These are phyloP conservation scores for Platycheirus albimanus DNA, from an alignment of 2,888 invertebrate species.

Conservation along the genomic window DNA sequence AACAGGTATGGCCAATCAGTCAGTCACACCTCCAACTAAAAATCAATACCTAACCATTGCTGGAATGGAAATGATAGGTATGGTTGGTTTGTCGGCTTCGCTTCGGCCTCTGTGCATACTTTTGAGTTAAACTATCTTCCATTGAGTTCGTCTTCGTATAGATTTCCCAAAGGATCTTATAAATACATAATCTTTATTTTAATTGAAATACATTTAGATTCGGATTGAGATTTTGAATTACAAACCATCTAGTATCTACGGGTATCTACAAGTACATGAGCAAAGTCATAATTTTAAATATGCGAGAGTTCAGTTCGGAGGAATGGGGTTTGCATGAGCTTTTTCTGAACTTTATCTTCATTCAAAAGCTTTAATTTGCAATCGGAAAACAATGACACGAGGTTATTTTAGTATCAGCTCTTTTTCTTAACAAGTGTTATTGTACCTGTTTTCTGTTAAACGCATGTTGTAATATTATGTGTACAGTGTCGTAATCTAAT, in stretches of 20 bases:
- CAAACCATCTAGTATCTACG: no score
- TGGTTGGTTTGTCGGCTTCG: no score
- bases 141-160: no score
- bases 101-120: no score
- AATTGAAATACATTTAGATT: no score
- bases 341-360: constrained; percentile 61
- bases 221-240: no score
- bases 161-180: no score
- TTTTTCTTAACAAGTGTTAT: constrained; percentile 60
- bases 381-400: constrained; percentile 70
- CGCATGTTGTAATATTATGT: constrained; percentile 41
- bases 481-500: constrained; percentile 39
- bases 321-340: constrained; percentile 52
- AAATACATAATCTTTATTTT: no score
- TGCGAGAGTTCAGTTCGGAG: constrained; percentile 27
- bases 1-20: background rate
- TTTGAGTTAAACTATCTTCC: no score
- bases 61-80: no score
- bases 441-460: constrained; percentile 51
- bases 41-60: constrained; percentile 26
- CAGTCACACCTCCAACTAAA: constrained; percentile 33
- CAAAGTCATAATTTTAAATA: constrained; percentile 32
- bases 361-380: constrained; percentile 63
- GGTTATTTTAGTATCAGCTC: constrained; percentile 70
- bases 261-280: no score